These are phyloP conservation scores for Naso thynnoides DNA, from an alignment of 2,797 vertebrate species.

Conservation along the genomic window DNA sequence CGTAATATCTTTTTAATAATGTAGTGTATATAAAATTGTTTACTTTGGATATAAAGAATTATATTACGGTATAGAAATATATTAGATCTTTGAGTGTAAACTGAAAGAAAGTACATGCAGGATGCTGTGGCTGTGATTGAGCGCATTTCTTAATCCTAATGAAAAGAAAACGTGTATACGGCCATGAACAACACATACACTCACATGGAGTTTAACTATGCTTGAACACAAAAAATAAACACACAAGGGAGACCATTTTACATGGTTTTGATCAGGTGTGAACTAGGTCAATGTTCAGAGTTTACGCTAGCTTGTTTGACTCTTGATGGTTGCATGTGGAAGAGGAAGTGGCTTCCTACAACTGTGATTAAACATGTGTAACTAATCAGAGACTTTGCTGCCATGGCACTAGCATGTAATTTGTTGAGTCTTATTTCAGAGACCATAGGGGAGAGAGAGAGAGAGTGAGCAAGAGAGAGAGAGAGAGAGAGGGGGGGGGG, in stretches of 20 bases:
- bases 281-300: constrained; percentile 88
- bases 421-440: constrained; percentile 88
- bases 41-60: constrained; percentile 34
- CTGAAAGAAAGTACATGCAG: constrained; percentile 26
- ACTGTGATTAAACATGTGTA: constrained; percentile 99
- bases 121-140: constrained; percentile 41
- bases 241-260: constrained; percentile 66
- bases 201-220: constrained; percentile 9
- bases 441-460: constrained; percentile 70
- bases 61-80: constrained; percentile 15
- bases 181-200: constrained; percentile 4
- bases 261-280: constrained; percentile 92
- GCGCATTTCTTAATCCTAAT: constrained; percentile 36
- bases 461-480: constrained; percentile 24
- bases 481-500: constrained; percentile 6
- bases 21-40: constrained; percentile 21
- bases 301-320: constrained; percentile 85
- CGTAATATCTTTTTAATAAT: constrained; percentile 11
- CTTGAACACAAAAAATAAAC: constrained; percentile 63
- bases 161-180: constrained; percentile 33
- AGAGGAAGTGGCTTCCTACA: constrained; percentile 95
- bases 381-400: constrained; percentile 95
- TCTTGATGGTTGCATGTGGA: constrained; percentile 89
- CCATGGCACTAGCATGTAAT: constrained; percentile 93
- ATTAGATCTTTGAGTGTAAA: constrained; percentile 28